These are phyloP conservation scores for Zaprionus bogoriensis DNA, from an alignment of 2,888 invertebrate genomes.

Conservation along the genomic window DNA sequence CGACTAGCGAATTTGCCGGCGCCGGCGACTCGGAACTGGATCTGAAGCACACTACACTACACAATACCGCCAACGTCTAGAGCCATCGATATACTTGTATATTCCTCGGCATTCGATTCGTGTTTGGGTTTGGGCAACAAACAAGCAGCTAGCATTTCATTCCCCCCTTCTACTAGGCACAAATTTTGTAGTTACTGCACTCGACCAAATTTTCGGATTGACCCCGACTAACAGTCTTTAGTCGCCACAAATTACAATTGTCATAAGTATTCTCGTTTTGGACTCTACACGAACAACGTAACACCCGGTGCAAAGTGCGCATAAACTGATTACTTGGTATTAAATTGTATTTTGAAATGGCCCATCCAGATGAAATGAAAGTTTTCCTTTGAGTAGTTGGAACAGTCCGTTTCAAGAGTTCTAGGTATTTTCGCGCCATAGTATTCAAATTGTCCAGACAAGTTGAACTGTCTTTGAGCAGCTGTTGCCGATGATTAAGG, in stretches of 20 bases:
- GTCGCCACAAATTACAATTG: slow-evolving; percentile 15
- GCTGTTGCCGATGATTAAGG: too few species aligned
- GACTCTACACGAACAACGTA: neutral
- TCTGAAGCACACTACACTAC: slow-evolving; percentile 18
- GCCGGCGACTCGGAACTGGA: slow-evolving; percentile 55
- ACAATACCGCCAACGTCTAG: slow-evolving; percentile 9
- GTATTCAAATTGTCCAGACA: too few species aligned
- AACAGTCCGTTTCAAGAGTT: neutral
- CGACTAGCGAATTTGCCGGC: slow-evolving; percentile 36
- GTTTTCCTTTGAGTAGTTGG: neutral
- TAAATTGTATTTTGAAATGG: neutral
- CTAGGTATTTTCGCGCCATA: too few species aligned
- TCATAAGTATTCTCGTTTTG: slow-evolving; percentile 7
- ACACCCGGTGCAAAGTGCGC: too few species aligned
- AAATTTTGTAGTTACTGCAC: slow-evolving; percentile 33
- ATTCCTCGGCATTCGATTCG: slow-evolving; percentile 13
- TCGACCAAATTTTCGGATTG: slow-evolving; percentile 2
- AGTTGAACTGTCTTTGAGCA: too few species aligned
- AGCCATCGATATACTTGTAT: neutral
- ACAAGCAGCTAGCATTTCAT: too few species aligned
- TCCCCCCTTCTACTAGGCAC: slow-evolving; percentile 19
- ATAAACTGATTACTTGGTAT: too few species aligned
- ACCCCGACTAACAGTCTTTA: neutral
- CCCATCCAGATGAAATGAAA: neutral
- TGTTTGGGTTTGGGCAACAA: slow-evolving; percentile 5